Base-by-base conservation (phyloP, 2,888 invertebrate genomes). In the Galeruca laticollis region DNA sequence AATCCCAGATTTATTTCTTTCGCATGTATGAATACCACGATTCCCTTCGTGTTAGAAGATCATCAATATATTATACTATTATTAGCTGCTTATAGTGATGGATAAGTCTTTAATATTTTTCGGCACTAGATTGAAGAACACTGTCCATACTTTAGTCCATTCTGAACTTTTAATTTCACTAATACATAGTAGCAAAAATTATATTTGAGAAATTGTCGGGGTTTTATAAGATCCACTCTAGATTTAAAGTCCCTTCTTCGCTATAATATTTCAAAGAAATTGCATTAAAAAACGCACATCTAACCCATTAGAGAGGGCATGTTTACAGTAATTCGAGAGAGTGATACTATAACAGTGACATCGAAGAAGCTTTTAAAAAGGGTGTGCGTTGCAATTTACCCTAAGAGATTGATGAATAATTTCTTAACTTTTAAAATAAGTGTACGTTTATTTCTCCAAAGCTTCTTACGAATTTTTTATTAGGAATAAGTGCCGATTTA, bases 361-460 rank as follows among this genome's bases (percentile, higher is more conserved):
- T 62, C 66, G 63, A 66, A 57, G 69, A 70, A 57, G 73, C 75
- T 71, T 68, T 68, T 68, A 70, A 69, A 74, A 72, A 73, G 75
- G 75, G 71, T 75, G 72, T 66, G 71, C 51, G 63, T 65, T 68
- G 72, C 73, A 73, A 73, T 72, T 74, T 74, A 62, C 74, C 72
- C 78, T 78, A 80, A 79, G 76, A 79, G 79, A 78, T 76, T 79
- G 79, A 80, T 81, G 79, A 81, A 81, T 81, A 80, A 81, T 81
- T 81, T 79, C 77, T 76, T 70, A 77, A 79, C 76, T 81, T 80
- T 78, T 77, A 80, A 79, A 78, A 78, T 79, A 76, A 77, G 77
- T 75, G 75, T 75, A 78, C 74, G 68, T 76, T 71, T 74, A 69
- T 75, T 70, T 73, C 74, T 71, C 72, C 69, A 71, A 73, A 71